Conservation (phyloP, 2,888 invertebrate genomes). For the Epinotia bilunana region DNA sequence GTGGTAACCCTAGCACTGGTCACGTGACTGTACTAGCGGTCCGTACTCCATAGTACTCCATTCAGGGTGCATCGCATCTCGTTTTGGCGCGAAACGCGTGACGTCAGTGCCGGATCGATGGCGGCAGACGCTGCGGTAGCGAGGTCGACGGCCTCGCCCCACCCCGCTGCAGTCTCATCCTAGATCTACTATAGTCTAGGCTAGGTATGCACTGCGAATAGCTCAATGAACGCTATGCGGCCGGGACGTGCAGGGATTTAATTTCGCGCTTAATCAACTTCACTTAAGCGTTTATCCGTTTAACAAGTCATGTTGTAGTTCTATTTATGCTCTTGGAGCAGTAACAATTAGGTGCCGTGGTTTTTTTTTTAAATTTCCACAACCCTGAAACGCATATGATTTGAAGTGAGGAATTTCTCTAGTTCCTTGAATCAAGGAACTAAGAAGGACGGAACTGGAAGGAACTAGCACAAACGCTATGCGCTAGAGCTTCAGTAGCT, state of each 20-base stretch:
- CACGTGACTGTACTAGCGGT: conserved; percentile 72
- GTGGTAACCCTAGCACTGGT: conserved; percentile 52
- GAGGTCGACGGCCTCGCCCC: conserved; percentile 80
- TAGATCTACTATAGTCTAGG: conserved; percentile 70
- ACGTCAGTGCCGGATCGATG: conserved; percentile 85
- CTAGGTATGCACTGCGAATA: conserved; percentile 66
- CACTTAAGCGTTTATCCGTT: conserved; percentile 23
- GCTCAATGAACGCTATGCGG: conserved; percentile 70
- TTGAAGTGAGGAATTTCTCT: neutral
- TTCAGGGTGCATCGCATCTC: conserved; percentile 79
- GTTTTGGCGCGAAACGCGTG: conserved; percentile 84
- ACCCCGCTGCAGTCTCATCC: conserved; percentile 79
- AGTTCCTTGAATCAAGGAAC: neutral
- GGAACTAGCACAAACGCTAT: neutral
- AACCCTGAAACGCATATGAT: neutral
- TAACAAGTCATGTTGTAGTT: conserved; percentile 13
- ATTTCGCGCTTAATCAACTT: conserved; percentile 32
- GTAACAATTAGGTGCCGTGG: neutral
- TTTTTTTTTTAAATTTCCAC: conserved; percentile 26
- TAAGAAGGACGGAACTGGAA: no score
- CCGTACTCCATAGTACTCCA: conserved; percentile 72
- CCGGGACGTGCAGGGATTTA: conserved; percentile 54
- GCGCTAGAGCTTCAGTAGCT: no score
- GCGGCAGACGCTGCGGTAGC: conserved; percentile 84
- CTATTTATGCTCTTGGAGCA: conserved; percentile 17